phyloP scores from a whole-genome alignment of 1,140 invertebrate genomes.

The Heliconius congener region DNA sequence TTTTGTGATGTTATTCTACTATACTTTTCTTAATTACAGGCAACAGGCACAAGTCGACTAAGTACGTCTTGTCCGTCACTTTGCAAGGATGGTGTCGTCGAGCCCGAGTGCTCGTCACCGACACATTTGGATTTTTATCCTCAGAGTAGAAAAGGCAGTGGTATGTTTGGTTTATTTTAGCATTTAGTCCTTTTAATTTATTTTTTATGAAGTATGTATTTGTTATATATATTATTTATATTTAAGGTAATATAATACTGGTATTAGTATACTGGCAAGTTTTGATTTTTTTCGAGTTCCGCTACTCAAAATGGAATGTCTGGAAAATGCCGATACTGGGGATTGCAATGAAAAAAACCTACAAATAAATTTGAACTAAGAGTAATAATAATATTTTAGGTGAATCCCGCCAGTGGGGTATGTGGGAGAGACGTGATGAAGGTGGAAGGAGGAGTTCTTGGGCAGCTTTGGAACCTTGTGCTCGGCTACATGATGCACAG shows the following conservation, averaged over 20 bases:
- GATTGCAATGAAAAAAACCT: too few species aligned
- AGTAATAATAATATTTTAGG: conserved; percentile 41
- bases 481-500: conserved; percentile 73
- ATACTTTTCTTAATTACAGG: conserved; percentile 40
- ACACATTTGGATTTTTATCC: conserved; percentile 78
- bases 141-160: conserved; percentile 82
- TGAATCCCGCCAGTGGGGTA: conserved; percentile 70
- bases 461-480: conserved; percentile 88
- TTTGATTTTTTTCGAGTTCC: background rate
- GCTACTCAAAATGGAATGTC: background rate
- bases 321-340: too few species aligned
- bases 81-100: conserved; percentile 80
- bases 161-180: conserved; percentile 56
- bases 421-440: conserved; percentile 82
- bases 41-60: conserved; percentile 78
- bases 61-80: conserved; percentile 90
- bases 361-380: too few species aligned
- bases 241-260: background rate
- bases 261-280: background rate
- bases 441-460: conserved; percentile 88
- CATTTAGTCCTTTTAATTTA: background rate
- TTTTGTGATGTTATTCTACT: background rate
- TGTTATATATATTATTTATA: background rate
- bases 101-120: conserved; percentile 75
- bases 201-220: too few species aligned